These are phyloP conservation scores for Triplophysa yarkandensis DNA, from an alignment of 2,797 vertebrate genomes.

Conservation along the genomic window DNA sequence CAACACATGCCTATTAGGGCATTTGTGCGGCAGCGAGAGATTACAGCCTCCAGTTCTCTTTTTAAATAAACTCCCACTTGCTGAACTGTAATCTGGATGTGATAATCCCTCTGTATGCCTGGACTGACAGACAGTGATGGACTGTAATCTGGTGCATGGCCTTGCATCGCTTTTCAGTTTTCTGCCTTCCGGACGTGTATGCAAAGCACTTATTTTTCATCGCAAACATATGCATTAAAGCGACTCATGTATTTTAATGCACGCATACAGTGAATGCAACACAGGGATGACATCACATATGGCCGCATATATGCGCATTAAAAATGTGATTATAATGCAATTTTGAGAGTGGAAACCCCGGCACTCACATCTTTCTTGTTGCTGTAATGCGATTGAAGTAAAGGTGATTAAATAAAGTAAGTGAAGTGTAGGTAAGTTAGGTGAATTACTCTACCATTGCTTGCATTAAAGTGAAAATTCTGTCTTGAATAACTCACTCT, in stretches of 20 bases:
- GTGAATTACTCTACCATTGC: slow-evolving; percentile 7
- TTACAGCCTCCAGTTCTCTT: slow-evolving; percentile 59
- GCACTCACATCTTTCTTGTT: slow-evolving; percentile 22
- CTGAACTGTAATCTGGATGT: slow-evolving; percentile 56
- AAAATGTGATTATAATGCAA: slow-evolving; percentile 30
- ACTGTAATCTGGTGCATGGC: slow-evolving; percentile 51
- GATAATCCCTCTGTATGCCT: slow-evolving; percentile 55
- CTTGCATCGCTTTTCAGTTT: slow-evolving; percentile 35
- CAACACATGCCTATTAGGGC: slow-evolving; percentile 61
- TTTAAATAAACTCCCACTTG: slow-evolving; percentile 61
- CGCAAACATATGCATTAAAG: slow-evolving; percentile 24
- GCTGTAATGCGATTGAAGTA: slow-evolving; percentile 19
- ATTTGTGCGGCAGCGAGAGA: slow-evolving; percentile 56
- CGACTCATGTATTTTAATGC: slow-evolving; percentile 32
- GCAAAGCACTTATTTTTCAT: slow-evolving; percentile 51
- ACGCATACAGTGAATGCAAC: slow-evolving; percentile 22
- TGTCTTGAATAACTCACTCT: too few relatives aligned
- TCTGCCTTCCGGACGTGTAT: slow-evolving; percentile 34
- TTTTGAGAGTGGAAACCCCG: not conserved
- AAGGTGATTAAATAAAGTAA: slow-evolving; percentile 18
- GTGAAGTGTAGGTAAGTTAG: slow-evolving; percentile 13
- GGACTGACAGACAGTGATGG: slow-evolving; percentile 60
- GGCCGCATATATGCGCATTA: not conserved
- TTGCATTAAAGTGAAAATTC: too few relatives aligned
- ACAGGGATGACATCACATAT: slow-evolving; percentile 31